A percentile compares a stretch with the other conserved stretches of the same genome.
Conservation (phyloP, 2,888 invertebrate genomes). For the Metopia argyrocephala region DNA sequence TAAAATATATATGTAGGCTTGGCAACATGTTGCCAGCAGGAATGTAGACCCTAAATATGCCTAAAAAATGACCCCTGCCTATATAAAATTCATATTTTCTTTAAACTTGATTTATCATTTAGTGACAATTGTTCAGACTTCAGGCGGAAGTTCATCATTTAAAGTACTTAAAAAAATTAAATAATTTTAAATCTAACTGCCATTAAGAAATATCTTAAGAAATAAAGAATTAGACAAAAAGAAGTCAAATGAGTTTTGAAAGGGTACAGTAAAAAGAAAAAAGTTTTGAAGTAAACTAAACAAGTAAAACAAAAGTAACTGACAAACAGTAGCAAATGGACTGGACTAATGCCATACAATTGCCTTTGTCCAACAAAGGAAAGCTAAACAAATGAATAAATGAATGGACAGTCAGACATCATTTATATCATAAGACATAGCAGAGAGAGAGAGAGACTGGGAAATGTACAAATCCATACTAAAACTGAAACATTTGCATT, state of each 20-base stretch:
- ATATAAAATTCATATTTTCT: background rate
- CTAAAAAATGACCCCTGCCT: too few relatives aligned
- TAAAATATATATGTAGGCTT: too few relatives aligned
- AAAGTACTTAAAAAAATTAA: conserved; percentile 32
- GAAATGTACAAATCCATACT: conserved; percentile 34
- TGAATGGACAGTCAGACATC: conserved; percentile 32
- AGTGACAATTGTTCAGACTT: conserved; percentile 13
- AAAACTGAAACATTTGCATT: conserved; percentile 32
- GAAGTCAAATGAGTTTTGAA: background rate
- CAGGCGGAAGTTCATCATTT: conserved; percentile 43
- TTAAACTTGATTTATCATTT: conserved; percentile 25
- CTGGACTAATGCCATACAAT: background rate
- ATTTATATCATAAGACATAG: conserved; percentile 22
- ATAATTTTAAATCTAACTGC: background rate
- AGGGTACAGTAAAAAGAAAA: background rate
- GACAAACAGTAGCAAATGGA: conserved; percentile 15
- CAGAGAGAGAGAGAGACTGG: too few relatives aligned
- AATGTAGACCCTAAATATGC: too few relatives aligned
- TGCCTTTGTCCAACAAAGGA: background rate
- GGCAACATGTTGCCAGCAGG: background rate
- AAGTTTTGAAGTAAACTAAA: conserved; percentile 8
- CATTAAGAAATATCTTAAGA: background rate
- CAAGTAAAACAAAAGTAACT: background rate
- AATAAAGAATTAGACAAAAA: background rate
- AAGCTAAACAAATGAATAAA: background rate